Base-by-base conservation (phyloP, 2,888 invertebrate species). In the Exephanes ischioxanthus region DNA sequence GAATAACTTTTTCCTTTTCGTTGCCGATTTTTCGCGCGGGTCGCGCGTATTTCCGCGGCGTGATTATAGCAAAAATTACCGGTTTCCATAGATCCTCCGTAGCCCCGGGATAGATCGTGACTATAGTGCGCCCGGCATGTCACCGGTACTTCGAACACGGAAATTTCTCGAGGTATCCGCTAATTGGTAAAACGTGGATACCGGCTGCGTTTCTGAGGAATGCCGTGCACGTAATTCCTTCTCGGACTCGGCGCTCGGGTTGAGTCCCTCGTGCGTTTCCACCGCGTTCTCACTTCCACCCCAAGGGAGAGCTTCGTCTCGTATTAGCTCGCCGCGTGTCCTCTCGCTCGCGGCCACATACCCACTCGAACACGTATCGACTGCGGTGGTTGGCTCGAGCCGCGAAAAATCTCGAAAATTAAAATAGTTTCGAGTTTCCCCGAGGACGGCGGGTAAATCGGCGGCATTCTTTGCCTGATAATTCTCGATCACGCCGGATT, bases 141-240 rank as follows among this genome's bases (percentile, higher is more conserved):
- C 77, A 77, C 71, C 76, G 76, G 76, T 76, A 71, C 77, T 77
- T 77, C 55, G 71, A 53, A 71, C 70, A 71, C 72, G 89, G 88
- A 89, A 89, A 89, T 88, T 88, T 86, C 87, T 80, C 83, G 86
- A 87, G 90, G 87, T 89, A 90, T 89, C 86, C 87, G 82, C 88
- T 89, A 90, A 90, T 91, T 90, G 87, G 87, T 84, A 68, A 83
- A 85, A 82, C 82, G 82, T 82, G 88, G 89, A 86, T 84, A 78
- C 83, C 75, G 67, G 75, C 45, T 73, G 85, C 71, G 85, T 88
- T 87, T 86, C 87, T 78, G 80, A 53, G 88, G 87, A 87, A 86
- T 82, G 76, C 70, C 80, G 84, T 84, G 88, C 84, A 89, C 87
- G 88, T 87, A 81, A 87, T 81, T 77, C 83, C 80, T 79, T 73